A percentile compares a stretch with the other conserved stretches of the same genome.
phyloP scores from a whole-genome alignment of 1,140 invertebrate genomes.

The Megathymus violae region DNA sequence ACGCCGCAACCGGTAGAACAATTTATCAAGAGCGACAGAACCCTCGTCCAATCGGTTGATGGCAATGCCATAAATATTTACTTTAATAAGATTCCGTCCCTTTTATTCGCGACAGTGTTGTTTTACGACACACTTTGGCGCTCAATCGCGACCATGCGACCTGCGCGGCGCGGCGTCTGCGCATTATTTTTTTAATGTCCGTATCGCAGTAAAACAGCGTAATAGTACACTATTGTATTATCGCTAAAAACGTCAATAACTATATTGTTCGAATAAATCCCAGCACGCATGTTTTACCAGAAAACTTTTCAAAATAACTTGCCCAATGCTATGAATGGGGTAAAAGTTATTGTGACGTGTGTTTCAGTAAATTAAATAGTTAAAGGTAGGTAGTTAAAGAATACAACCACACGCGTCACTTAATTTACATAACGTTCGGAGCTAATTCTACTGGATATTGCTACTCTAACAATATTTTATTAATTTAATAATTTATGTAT shows the following conservation, averaged over 20 bases:
- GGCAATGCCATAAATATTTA: slow-evolving; percentile 83
- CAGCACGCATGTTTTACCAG: background rate
- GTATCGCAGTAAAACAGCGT: slow-evolving; percentile 50
- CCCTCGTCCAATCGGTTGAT: slow-evolving; percentile 80
- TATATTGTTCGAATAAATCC: slow-evolving; percentile 25
- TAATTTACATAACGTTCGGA: slow-evolving; percentile 9
- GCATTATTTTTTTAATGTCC: slow-evolving; percentile 65
- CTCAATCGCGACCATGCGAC: slow-evolving; percentile 55
- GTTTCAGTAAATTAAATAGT: slow-evolving; percentile 10
- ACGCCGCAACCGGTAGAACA: slow-evolving; percentile 64
- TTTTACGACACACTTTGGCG: slow-evolving; percentile 76
- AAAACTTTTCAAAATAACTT: slow-evolving; percentile 6
- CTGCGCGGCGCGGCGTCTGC: slow-evolving; percentile 49
- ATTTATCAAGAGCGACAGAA: slow-evolving; percentile 74
- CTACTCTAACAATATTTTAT: background rate
- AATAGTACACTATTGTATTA: slow-evolving; percentile 35
- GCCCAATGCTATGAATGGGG: slow-evolving; percentile 6
- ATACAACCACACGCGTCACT: slow-evolving; percentile 4
- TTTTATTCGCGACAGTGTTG: slow-evolving; percentile 72
- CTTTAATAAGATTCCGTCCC: slow-evolving; percentile 83
- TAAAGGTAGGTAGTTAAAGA: slow-evolving; percentile 1
- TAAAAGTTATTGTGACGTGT: slow-evolving; percentile 3
- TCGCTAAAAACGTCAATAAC: slow-evolving; percentile 19
- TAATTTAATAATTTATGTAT: background rate
- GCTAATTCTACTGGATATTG: background rate